Evolutionary conservation across 2,888 invertebrate species (phyloP).

Genomic region (Tigriopus californicus): DNA sequence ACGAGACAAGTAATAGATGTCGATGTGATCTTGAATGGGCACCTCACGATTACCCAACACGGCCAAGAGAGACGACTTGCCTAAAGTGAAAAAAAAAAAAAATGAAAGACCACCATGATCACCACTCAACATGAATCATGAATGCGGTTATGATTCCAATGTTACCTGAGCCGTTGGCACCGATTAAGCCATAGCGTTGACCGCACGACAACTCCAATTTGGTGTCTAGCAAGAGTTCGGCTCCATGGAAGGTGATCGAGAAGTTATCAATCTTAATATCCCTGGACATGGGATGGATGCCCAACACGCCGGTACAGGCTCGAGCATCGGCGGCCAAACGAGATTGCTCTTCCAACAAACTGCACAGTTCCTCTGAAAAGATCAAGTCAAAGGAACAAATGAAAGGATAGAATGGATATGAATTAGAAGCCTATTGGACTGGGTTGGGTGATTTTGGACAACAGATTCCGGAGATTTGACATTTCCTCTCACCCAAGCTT

Average conservation of each 20-base stretch:
- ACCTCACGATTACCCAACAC: slow-evolving; percentile 79
- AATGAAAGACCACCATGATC: slow-evolving; percentile 30
- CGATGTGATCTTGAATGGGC: slow-evolving; percentile 87
- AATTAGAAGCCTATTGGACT: too few species aligned
- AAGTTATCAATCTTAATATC: slow-evolving; percentile 92
- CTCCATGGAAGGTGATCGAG: slow-evolving; percentile 93
- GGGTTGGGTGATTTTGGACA: too few species aligned
- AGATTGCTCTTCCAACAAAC: slow-evolving; percentile 72
- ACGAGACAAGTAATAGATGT: slow-evolving; percentile 87
- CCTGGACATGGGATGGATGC: slow-evolving; percentile 82
- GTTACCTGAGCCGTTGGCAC: slow-evolving; percentile 70
- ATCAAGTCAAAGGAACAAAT: too few species aligned
- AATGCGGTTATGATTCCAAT: too few species aligned
- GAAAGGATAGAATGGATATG: slow-evolving; percentile 7
- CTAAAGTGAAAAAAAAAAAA: slow-evolving; percentile 26
- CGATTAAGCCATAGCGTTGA: slow-evolving; percentile 84
- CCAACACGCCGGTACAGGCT: slow-evolving; percentile 81
- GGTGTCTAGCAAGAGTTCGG: slow-evolving; percentile 86
- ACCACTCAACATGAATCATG: too few species aligned
- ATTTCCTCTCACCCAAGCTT: too few species aligned
- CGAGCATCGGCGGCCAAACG: slow-evolving; percentile 80
- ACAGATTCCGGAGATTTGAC: too few species aligned
- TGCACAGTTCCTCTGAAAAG: slow-evolving; percentile 54
- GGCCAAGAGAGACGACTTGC: slow-evolving; percentile 80
- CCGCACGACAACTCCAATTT: slow-evolving; percentile 93